Evolutionary conservation across 1,140 invertebrate species (phyloP), one percentile per base, ranked within the genome.

Genomic region (Drosophila saltans): DNA sequence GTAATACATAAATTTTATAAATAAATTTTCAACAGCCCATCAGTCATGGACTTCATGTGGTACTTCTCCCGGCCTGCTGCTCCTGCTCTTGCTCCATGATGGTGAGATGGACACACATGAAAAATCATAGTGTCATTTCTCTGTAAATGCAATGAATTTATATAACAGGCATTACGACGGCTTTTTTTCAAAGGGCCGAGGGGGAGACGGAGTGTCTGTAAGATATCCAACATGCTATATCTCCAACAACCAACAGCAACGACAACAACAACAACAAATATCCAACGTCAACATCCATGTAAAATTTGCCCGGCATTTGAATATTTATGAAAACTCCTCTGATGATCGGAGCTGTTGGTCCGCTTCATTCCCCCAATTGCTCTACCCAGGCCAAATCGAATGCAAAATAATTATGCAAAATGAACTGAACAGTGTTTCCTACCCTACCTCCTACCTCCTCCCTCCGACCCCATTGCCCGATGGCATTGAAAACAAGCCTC

Each of bases 1-100:
- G 57, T 59, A 59, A 59, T 59, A 59, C 57, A 59, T 59, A 59
- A 59, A 59, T 59, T 59, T 40, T 59, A 59, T 59, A 59, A 59
- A 59, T 59, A 59, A 59, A 59, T 59, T 59, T 59, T 39, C 57
- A 59, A 59, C 57, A 59, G 57, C 57, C 33, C 57, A 59, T 59
- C 57, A 59, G 57, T 59, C 57, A 59, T 59, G 57, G 57, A 59
- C 57, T 40, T 24, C 33, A 39, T 24, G 33, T 33, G 56, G 30
- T 58, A 58, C 56, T 33, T 36, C 30, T 57, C 30, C 33, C 26
- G 26, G 30, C 11, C 11, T 33, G 6, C 6, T 33, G 1, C n/a
- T 6, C n/a, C n/a, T 21, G 3, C 43, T 56, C 9, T 10, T 30
- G 10, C 55, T 11, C 21, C 33, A 9, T 21, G 8, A 33, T 40